Percentiles rank a stretch among this genome's conserved stretches.
phyloP scores from a whole-genome alignment of 2,797 vertebrate species.

The Capromys pilorides region DNA sequence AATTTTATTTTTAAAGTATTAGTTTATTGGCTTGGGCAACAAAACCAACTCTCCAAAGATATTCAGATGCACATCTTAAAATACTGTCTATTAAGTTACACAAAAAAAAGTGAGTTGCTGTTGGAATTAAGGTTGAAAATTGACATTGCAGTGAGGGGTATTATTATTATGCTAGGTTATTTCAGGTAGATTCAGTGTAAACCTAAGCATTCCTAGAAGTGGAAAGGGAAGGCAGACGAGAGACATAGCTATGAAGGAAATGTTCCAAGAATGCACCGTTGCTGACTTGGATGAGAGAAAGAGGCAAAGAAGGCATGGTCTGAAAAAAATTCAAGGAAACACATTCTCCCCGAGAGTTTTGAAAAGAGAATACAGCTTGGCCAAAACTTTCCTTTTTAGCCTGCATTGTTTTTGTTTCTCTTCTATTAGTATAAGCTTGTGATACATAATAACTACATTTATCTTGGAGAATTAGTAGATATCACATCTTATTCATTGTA shows the following conservation, averaged over 20 bases:
- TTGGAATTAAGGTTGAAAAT: conserved; percentile 11
- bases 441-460: not conserved
- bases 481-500: not conserved
- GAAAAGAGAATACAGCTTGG: not conserved
- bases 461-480: not conserved
- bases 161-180: not conserved
- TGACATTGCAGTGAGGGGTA: not conserved
- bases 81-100: not conserved
- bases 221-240: not conserved
- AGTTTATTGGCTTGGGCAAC: not conserved
- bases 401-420: not conserved
- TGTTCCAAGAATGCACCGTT: not conserved
- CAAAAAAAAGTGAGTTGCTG: not conserved
- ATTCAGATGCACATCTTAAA: not conserved
- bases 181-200: not conserved
- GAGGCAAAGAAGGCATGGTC: not conserved
- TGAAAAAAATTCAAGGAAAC: not conserved
- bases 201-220: not conserved
- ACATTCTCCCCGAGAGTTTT: not conserved
- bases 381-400: conserved; percentile 9
- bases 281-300: not conserved
- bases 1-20: not conserved
- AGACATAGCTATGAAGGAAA: not conserved
- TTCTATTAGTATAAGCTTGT: not conserved
- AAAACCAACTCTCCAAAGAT: not conserved